A percentile compares a stretch with the other conserved stretches of the same genome.
phyloP scores from a whole-genome alignment of 2,113 vertebrate genomes.

The Saguinus imperator region DNA sequence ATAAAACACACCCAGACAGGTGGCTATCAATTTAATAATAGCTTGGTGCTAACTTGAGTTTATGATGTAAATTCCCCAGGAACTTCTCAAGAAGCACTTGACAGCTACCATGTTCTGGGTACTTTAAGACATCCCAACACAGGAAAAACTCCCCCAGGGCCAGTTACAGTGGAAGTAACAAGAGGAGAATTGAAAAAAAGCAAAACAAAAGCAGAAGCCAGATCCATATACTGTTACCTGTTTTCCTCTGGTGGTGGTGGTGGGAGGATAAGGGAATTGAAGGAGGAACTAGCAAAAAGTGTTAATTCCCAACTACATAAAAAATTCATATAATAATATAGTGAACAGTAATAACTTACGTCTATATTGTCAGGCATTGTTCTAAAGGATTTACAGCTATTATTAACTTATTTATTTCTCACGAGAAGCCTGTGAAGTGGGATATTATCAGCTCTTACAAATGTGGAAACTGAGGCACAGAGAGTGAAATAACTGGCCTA shows the following conservation, averaged over 20 bases:
- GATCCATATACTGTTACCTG: too few species aligned
- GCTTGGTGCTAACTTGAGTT: neutral
- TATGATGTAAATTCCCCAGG: neutral
- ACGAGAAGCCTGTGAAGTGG: neutral
- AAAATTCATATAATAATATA: neutral
- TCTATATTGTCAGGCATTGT: neutral
- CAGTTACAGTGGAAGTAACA: neutral
- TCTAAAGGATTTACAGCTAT: neutral
- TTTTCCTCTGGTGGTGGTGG: neutral
- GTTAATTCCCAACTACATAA: neutral
- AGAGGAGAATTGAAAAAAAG: neutral
- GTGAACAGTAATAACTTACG: neutral
- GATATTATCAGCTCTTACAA: neutral
- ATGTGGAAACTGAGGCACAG: neutral
- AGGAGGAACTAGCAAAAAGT: neutral
- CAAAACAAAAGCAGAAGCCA: neutral
- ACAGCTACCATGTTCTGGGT: neutral
- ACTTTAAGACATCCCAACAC: neutral
- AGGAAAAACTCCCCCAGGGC: neutral
- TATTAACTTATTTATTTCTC: neutral
- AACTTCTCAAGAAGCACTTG: neutral
- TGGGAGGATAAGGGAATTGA: neutral
- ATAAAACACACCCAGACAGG: neutral
- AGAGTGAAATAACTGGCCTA: neutral
- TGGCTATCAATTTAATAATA: neutral